Conservation (phyloP, 2,113 vertebrate genomes). For the Psephotus haematonotus region DNA sequence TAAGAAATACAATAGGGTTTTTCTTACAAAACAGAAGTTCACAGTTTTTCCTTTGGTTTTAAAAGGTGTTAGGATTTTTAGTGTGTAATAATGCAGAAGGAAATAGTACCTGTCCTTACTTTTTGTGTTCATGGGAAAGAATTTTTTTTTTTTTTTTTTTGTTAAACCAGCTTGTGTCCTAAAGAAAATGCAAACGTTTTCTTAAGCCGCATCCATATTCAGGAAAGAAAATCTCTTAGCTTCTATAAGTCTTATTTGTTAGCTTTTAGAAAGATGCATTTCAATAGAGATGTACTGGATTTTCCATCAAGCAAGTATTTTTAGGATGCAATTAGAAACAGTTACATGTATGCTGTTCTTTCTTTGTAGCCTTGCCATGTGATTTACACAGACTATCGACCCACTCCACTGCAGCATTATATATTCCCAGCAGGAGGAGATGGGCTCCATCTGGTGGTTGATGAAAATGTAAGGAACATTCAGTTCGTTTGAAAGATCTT, state of each 20-base stretch:
- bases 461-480: conserved; percentile 90
- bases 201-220: background rate
- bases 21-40: background rate
- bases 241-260: background rate
- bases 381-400: conserved; percentile 96
- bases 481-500: background rate
- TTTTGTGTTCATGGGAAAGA: background rate
- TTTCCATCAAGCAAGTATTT: background rate
- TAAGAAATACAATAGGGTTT: too few relatives aligned
- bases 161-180: background rate
- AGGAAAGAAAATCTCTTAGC: background rate
- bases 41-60: background rate
- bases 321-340: background rate
- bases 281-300: background rate
- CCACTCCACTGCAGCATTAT: conserved; percentile 97
- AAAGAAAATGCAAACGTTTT: background rate
- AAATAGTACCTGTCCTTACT: background rate
- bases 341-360: background rate
- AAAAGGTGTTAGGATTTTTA: background rate
- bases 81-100: background rate
- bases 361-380: conserved; percentile 91
- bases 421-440: conserved; percentile 98
- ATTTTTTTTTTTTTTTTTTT: background rate
- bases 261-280: background rate
- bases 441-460: conserved; percentile 95